These are phyloP conservation scores for Maniola hyperantus DNA, from an alignment of 2,888 invertebrate genomes.

Conservation along the genomic window DNA sequence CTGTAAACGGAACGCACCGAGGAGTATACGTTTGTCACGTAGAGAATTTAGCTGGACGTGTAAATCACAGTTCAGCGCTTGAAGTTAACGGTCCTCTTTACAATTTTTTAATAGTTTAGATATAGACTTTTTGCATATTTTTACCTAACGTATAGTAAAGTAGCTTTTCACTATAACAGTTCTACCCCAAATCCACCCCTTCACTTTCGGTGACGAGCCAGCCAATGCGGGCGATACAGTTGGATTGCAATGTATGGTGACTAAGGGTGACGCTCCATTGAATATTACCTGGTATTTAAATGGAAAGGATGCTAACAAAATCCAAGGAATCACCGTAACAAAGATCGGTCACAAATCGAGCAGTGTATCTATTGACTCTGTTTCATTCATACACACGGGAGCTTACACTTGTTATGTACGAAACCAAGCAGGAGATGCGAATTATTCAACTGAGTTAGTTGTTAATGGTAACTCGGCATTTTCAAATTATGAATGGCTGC, in stretches of 20 bases:
- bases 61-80: slow-evolving; percentile 86
- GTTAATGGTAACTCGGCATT: slow-evolving; percentile 85
- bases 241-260: slow-evolving; percentile 88
- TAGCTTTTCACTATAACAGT: slow-evolving; percentile 69
- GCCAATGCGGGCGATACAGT: slow-evolving; percentile 90
- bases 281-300: slow-evolving; percentile 90
- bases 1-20: slow-evolving; percentile 86
- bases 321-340: slow-evolving; percentile 81
- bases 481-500: slow-evolving; percentile 20
- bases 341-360: slow-evolving; percentile 85
- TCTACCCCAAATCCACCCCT: slow-evolving; percentile 89
- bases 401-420: slow-evolving; percentile 87
- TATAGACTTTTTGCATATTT: slow-evolving; percentile 36
- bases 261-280: slow-evolving; percentile 91
- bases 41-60: slow-evolving; percentile 86
- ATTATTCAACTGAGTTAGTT: slow-evolving; percentile 85
- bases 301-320: slow-evolving; percentile 80
- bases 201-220: slow-evolving; percentile 89
- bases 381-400: slow-evolving; percentile 88
- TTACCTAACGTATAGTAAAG: slow-evolving; percentile 44
- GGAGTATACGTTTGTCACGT: slow-evolving; percentile 90
- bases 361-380: slow-evolving; percentile 88
- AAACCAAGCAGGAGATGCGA: slow-evolving; percentile 86
- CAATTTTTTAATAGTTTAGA: slow-evolving; percentile 15
- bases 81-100: slow-evolving; percentile 86